Base-by-base conservation (phyloP, 2,113 vertebrate genomes). In the Hemiprocne comata region DNA sequence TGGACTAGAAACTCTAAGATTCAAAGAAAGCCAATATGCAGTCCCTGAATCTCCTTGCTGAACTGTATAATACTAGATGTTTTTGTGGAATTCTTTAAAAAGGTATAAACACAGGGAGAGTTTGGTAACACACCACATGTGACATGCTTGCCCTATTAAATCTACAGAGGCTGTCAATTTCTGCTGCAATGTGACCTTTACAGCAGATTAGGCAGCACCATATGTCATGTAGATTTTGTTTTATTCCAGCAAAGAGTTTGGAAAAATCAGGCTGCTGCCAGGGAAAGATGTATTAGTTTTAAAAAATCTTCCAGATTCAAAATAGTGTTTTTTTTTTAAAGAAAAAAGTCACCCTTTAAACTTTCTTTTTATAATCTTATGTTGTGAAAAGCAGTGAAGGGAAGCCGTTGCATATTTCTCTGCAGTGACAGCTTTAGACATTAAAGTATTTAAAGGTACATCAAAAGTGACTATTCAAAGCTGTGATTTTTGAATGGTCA, bases 131-230 rank as follows among this genome's bases (percentile, higher is more conserved):
- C 44, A 1, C 55, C 51, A 87, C 87, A 94, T 55, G 51, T 87
- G 82, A 94, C 75, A 94, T 15, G 33, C 17, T 71, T 90, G 82
- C 54, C 81, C 85, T 88, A 91, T 90, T 77, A 76, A 94, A 94
- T 88, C 95, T 83, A 77, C 28, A 80, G 48, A 83, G 85, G 60
- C 85, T 70, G 72, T 95, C 89, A 60, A 86, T 74, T 74, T 44
- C 76, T 92, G 89, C 57, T 91, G 60, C 72, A 91, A 48, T 53
- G 67, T 93, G 93, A 95, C 94, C 94, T 94, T 93, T 87, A 77
- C 64, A 91, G 78, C 53, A 91, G 71, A 96, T 88, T 84, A 94
- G 65, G 74, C 69, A 94, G 77, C 60, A 86, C 64, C 82, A 38
- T 83, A 85, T 87, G 85, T 51, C 77, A 94, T 13, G 46, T 33